These are phyloP conservation scores for Nibea coibor DNA, from an alignment of 2,113 vertebrate species.

Conservation along the genomic window DNA sequence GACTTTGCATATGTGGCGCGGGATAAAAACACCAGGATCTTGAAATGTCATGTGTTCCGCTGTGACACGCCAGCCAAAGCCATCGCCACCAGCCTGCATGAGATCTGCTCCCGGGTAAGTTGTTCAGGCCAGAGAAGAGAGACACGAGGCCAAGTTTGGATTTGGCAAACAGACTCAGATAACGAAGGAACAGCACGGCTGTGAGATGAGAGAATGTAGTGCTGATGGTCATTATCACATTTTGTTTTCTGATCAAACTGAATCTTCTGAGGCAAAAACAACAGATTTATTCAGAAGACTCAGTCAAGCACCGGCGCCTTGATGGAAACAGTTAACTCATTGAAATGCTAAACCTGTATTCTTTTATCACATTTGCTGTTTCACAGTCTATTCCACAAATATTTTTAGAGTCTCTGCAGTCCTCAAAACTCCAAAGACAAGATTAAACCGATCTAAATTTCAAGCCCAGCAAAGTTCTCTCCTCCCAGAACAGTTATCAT, in stretches of 20 bases:
- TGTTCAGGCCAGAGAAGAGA: not conserved
- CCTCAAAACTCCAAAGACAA: not conserved
- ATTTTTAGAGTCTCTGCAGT: slow-evolving; percentile 27
- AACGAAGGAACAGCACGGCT: not conserved
- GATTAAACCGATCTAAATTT: slow-evolving; percentile 29
- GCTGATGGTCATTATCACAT: not conserved
- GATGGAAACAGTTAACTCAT: not conserved
- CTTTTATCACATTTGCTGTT: slow-evolving; percentile 16
- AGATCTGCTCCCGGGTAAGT: slow-evolving; percentile 98
- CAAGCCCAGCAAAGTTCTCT: not conserved
- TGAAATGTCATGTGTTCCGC: slow-evolving; percentile 99
- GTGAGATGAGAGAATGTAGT: not conserved
- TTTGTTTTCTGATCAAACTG: not conserved
- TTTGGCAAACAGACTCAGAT: slow-evolving; percentile 20
- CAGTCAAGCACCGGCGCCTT: not conserved
- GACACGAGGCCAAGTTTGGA: slow-evolving; percentile 5
- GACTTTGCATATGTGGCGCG: slow-evolving; percentile 98
- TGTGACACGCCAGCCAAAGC: slow-evolving; percentile 99
- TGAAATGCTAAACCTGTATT: not conserved
- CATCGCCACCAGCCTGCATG: slow-evolving; percentile 98
- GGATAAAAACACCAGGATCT: slow-evolving; percentile 96
- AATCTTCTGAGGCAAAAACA: not conserved
- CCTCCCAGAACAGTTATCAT: slow-evolving; percentile 10
- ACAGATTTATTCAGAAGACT: not conserved
- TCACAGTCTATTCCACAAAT: not conserved